These are phyloP conservation scores for Sylvicola cinctus DNA, from an alignment of 2,888 invertebrate species.

Conservation along the genomic window DNA sequence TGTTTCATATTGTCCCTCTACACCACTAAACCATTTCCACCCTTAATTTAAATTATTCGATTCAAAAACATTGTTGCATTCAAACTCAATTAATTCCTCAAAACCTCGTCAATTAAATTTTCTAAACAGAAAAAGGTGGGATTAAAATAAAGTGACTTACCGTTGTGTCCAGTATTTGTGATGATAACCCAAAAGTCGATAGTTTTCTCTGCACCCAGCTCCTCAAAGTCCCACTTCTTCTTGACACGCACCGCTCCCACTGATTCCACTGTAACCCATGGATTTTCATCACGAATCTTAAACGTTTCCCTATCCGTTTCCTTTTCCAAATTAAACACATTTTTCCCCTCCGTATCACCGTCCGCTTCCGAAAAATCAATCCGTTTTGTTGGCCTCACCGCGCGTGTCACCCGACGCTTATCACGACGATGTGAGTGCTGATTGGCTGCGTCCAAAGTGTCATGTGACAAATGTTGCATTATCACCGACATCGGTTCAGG, in stretches of 20 bases:
- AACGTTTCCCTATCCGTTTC: constrained; percentile 83
- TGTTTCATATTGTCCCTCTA: no score
- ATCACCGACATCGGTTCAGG: constrained; percentile 35
- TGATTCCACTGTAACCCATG: constrained; percentile 82
- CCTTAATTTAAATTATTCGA: no score
- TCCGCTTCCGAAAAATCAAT: constrained; percentile 83
- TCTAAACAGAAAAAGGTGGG: no score
- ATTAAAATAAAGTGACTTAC: constrained; percentile 32
- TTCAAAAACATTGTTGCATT: background rate
- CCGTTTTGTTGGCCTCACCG: constrained; percentile 84
- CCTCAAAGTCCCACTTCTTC: constrained; percentile 95
- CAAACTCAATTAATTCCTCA: constrained; percentile 1
- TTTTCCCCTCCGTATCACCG: constrained; percentile 69
- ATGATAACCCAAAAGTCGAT: constrained; percentile 94
- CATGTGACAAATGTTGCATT: constrained; percentile 32
- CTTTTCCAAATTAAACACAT: constrained; percentile 76
- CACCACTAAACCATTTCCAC: no score
- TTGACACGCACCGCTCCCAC: constrained; percentile 84
- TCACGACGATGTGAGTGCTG: constrained; percentile 37
- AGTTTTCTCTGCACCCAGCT: constrained; percentile 80
- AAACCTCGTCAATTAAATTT: no score
- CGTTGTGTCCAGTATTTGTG: constrained; percentile 72
- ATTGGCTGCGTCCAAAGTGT: constrained; percentile 17
- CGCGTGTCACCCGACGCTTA: constrained; percentile 65
- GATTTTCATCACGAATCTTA: constrained; percentile 82